Evolutionary conservation across 2,888 invertebrate genomes (phyloP), one percentile per base, ranked within the genome.

Genomic region (Apodemia duryi): DNA sequence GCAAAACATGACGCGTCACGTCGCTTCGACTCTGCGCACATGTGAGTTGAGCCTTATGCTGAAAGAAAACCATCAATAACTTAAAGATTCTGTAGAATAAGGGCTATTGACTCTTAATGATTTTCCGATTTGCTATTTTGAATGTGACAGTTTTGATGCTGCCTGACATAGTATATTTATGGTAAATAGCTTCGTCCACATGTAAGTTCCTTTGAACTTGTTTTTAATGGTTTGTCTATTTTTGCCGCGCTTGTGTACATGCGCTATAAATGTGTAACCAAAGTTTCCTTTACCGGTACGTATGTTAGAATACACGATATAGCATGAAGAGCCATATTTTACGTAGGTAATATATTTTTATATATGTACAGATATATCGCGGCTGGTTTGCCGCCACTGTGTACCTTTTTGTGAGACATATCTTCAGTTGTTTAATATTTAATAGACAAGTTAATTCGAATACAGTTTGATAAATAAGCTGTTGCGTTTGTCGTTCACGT

Each of bases 311-410:
- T 70, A 67, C 68, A 71, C 72, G 71, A 68, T 74, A 72, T 74
- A 77, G 77, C 76, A 77, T 76, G 73, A 71, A 81, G 77, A 78
- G 80, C 81, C 80, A 85, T 86, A 84, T 84, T 84, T 81, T 82
- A 81, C 75, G 82, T 82, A 81, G 77, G 83, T 84, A 82, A 85
- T 78, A 80, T 88, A 87, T 87, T 88, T 88, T 86, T 87, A 77
- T 87, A 88, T 81, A 66, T 87, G 84, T 88, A 86, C 81, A 87
- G 84, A 79, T 78, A 49, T 64, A 74, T 79, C 79, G 77, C 76
- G 74, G 77, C 78, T 77, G 78, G 28, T 64, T 70, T 68, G 68
- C 66, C 70, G 77, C 75, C 76, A 77, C 74, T 66, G 67, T 73
- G 77, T 78, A 80, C 76, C 74, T 76, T 72, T 46, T 73, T 67